Conservation (phyloP, 2,888 invertebrate genomes). For the Smittia aterrima region DNA sequence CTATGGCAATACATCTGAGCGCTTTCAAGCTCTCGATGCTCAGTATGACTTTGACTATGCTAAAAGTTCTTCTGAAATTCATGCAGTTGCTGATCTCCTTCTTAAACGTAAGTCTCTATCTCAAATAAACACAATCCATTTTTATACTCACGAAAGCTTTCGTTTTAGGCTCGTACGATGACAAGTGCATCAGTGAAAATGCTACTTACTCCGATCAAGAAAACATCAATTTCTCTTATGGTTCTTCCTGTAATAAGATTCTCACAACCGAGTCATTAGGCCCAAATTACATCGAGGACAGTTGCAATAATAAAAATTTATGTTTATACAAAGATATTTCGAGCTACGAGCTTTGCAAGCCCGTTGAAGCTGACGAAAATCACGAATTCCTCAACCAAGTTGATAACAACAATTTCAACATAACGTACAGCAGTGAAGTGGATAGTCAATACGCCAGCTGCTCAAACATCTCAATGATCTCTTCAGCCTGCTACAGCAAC, state of each 20-base stretch:
- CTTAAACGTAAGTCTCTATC: constrained; percentile 19
- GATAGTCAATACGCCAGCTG: constrained; percentile 37
- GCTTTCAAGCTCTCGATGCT: constrained; percentile 24
- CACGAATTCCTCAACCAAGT: constrained; percentile 23
- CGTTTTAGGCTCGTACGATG: constrained; percentile 19
- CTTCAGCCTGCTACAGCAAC: constrained; percentile 23
- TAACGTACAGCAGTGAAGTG: background rate
- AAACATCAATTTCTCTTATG: background rate
- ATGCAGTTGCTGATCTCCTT: constrained; percentile 8
- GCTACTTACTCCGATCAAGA: background rate
- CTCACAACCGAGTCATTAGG: background rate
- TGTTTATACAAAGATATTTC: constrained; percentile 26
- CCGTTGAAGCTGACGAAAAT: constrained; percentile 19
- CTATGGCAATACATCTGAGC: constrained; percentile 10
- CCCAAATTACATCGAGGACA: constrained; percentile 27
- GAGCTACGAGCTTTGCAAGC: constrained; percentile 22
- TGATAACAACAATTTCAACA: constrained; percentile 34
- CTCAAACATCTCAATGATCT: constrained; percentile 28
- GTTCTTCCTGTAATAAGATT: background rate
- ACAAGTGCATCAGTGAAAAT: constrained; percentile 12
- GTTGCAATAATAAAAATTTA: constrained; percentile 21
- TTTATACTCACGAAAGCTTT: background rate
- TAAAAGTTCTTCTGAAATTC: constrained; percentile 16
- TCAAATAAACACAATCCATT: background rate
- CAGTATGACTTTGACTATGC: constrained; percentile 6